Evolutionary conservation across 1,140 invertebrate species (phyloP), one percentile per base, ranked within the genome.

Genomic region (Drosophila quadrilineata): DNA sequence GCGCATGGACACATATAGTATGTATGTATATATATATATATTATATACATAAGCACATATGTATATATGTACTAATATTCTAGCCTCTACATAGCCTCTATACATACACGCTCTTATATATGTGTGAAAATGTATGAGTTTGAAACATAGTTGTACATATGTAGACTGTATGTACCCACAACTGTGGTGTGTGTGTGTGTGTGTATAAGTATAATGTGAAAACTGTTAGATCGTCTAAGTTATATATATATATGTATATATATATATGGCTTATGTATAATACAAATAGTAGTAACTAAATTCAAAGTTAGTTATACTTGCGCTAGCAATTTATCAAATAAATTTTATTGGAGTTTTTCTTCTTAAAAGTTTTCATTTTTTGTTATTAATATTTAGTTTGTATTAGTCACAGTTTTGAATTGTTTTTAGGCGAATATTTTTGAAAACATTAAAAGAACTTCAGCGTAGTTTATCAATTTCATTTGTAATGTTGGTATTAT

Each of bases 401-500:
- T 58, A 69, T 76, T 82, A 84, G 79, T 82, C 77, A 82, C 77
- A 82, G 77, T 80, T 82, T 63, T n/a, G n/a, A n/a, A n/a, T n/a
- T n/a, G n/a, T n/a, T 79, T 65, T 65, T 77, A 76, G 73, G 71
- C 73, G 71, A 59, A 58, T n/a, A 63, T 65, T 72, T 84, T 62
- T 53, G 48, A 75, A 70, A 75, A 70, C 40, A 29, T 74, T 75
- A 40, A 49, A 70, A 74, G 69, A 56, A 70, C 72, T 77, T 84
- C 70, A 82, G 77, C 79, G 79, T 84, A 67, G 77, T 77, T n/a
- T n/a, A n/a, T n/a, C n/a, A n/a, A n/a, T n/a, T n/a, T n/a, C n/a
- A n/a, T n/a, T n/a, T n/a, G n/a, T n/a, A n/a, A n/a, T n/a, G n/a
- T n/a, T n/a, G n/a, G n/a, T n/a, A n/a, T n/a, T n/a, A n/a, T n/a